Conservation (phyloP, 2,797 vertebrate species). For the Poecilia wingei region DNA sequence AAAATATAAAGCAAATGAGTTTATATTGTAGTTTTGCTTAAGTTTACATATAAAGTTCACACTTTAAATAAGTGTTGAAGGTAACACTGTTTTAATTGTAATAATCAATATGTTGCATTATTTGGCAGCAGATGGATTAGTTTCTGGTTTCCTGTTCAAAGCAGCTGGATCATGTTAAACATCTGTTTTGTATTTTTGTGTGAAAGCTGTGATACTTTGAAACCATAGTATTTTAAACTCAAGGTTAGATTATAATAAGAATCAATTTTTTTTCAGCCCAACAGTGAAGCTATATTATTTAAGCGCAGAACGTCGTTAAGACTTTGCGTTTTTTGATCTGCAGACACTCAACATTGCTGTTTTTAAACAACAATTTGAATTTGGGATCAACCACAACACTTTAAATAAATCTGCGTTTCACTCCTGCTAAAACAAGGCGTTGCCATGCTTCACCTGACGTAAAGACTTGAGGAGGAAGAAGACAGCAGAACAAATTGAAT, state of each 20-base stretch:
- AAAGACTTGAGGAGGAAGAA: conserved; percentile 40
- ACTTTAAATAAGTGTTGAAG: background rate
- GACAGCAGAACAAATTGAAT: conserved; percentile 38
- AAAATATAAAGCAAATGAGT: background rate
- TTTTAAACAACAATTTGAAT: conserved; percentile 20
- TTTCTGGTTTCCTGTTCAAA: background rate
- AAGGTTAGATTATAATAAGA: background rate
- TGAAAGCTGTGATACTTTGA: background rate
- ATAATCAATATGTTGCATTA: background rate
- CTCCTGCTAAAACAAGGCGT: conserved; percentile 19
- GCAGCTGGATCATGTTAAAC: background rate
- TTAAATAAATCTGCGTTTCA: conserved; percentile 17
- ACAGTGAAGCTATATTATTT: background rate
- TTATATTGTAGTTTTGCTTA: background rate
- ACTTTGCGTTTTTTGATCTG: conserved; percentile 7
- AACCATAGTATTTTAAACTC: background rate
- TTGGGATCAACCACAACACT: conserved; percentile 7
- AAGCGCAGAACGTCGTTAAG: conserved; percentile 10
- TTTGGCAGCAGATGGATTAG: background rate
- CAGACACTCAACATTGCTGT: conserved; percentile 7
- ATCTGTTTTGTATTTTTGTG: background rate
- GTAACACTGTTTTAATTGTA: background rate
- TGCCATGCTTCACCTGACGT: conserved; percentile 39
- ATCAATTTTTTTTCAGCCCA: background rate
- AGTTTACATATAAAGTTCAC: background rate